Evolutionary conservation across 2,888 invertebrate species (phyloP).

Genomic region (Calliscelio sp.): DNA sequence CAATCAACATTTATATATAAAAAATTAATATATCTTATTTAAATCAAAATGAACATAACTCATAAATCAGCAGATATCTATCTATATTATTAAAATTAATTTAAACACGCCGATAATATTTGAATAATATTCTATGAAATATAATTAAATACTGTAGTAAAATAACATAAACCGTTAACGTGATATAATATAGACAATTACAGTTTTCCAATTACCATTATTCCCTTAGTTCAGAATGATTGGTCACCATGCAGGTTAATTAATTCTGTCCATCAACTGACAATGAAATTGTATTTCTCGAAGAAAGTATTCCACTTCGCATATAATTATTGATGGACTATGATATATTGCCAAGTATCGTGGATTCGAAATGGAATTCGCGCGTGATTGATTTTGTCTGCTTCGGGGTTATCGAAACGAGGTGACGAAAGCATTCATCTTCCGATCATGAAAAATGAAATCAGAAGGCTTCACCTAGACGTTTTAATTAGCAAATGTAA

Average conservation of each 20-base stretch:
- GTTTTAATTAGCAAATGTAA: constrained; percentile 28
- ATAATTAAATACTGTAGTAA: too few relatives aligned
- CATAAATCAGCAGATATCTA: too few relatives aligned
- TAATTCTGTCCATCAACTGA: constrained; percentile 17
- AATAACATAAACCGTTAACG: too few relatives aligned
- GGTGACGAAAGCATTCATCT: constrained; percentile 31
- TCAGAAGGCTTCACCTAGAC: neutral
- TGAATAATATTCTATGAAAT: too few relatives aligned
- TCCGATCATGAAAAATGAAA: neutral
- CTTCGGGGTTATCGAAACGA: constrained; percentile 11
- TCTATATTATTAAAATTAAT: too few relatives aligned
- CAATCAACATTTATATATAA: too few relatives aligned
- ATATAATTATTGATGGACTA: constrained; percentile 54
- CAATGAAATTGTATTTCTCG: constrained; percentile 24
- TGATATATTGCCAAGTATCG: constrained; percentile 41
- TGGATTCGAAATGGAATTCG: constrained; percentile 26
- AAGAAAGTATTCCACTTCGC: constrained; percentile 30
- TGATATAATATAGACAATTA: too few relatives aligned
- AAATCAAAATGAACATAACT: too few relatives aligned
- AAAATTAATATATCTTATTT: too few relatives aligned
- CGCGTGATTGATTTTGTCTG: constrained; percentile 41
- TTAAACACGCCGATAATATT: too few relatives aligned
- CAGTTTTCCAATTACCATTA: too few relatives aligned
- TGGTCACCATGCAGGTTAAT: constrained; percentile 16
- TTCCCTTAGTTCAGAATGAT: neutral